Percentiles rank a stretch among this genome's conserved stretches.
These are phyloP conservation scores for Tetrax tetrax DNA, from an alignment of 2,113 vertebrate species.

Conservation along the genomic window DNA sequence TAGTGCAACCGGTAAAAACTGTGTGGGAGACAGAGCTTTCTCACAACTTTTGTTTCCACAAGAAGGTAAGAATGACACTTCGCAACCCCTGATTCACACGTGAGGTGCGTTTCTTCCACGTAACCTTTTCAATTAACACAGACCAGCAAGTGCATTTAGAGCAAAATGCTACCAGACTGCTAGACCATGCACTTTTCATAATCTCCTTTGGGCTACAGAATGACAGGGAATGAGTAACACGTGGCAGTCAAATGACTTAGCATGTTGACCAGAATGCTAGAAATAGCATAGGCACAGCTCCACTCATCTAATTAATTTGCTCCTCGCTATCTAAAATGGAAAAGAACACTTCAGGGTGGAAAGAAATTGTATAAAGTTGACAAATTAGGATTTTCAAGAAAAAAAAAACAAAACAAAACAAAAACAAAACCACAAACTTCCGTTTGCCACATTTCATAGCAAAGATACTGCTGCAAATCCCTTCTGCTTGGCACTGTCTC, in stretches of 20 bases:
- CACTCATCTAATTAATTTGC: not conserved
- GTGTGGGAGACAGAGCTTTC: not conserved
- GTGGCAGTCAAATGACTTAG: not conserved
- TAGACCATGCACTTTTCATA: not conserved
- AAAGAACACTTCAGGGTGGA: not conserved
- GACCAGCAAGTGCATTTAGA: not conserved
- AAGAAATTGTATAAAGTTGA: not conserved
- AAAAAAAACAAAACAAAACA: too few relatives aligned
- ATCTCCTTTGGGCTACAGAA: not conserved
- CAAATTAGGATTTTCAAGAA: not conserved
- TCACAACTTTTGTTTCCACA: not conserved
- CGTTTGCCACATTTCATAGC: not conserved
- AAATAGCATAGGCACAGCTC: not conserved
- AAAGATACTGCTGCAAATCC: not conserved
- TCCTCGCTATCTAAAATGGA: not conserved
- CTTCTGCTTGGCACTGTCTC: not conserved
- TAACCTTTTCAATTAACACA: not conserved
- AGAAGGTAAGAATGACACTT: not conserved
- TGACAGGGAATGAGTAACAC: not conserved
- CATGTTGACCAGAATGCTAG: not conserved
- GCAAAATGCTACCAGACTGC: not conserved
- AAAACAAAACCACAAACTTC: not conserved
- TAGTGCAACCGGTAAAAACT: not conserved
- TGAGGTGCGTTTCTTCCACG: not conserved
- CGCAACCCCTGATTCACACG: not conserved